These are phyloP conservation scores for Venustaconcha ellipsiformis DNA, from an alignment of 1,140 invertebrate genomes.

Conservation along the genomic window DNA sequence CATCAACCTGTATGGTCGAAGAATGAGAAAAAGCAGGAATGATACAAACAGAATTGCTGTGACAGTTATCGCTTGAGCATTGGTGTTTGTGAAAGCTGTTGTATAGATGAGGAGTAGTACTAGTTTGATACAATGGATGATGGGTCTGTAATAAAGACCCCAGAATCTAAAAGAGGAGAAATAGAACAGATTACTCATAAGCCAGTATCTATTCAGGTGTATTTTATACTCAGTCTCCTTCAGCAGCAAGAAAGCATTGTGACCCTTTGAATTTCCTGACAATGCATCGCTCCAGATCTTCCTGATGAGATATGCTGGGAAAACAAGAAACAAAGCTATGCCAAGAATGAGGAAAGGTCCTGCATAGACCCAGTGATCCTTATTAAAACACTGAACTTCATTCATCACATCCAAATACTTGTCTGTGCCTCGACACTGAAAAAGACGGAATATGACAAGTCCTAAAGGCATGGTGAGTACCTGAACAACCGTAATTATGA, in stretches of 20 bases:
- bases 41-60: slow-evolving; percentile 42
- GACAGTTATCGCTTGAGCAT: slow-evolving; percentile 45
- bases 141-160: slow-evolving; percentile 51
- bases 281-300: slow-evolving; percentile 53
- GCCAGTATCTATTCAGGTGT: slow-evolving; percentile 59
- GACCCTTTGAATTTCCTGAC: slow-evolving; percentile 45
- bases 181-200: slow-evolving; percentile 51
- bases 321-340: slow-evolving; percentile 47
- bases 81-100: slow-evolving; percentile 44
- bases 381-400: slow-evolving; percentile 44
- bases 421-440: slow-evolving; percentile 49
- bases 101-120: slow-evolving; percentile 52
- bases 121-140: slow-evolving; percentile 51
- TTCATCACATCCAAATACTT: slow-evolving; percentile 55
- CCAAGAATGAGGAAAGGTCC: slow-evolving; percentile 42
- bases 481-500: slow-evolving; percentile 49
- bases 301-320: slow-evolving; percentile 57
- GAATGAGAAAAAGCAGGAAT: slow-evolving; percentile 35
- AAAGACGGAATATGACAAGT: slow-evolving; percentile 48
- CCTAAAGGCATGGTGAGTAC: slow-evolving; percentile 59
- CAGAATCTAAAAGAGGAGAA: slow-evolving; percentile 62
- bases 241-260: slow-evolving; percentile 60
- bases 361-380: slow-evolving; percentile 56
- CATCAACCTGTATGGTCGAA: slow-evolving; percentile 56
- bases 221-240: slow-evolving; percentile 66